Evolutionary conservation across 2,888 invertebrate species (phyloP), one percentile per base, ranked within the genome.

Genomic region (Gnatocerus cornutus): DNA sequence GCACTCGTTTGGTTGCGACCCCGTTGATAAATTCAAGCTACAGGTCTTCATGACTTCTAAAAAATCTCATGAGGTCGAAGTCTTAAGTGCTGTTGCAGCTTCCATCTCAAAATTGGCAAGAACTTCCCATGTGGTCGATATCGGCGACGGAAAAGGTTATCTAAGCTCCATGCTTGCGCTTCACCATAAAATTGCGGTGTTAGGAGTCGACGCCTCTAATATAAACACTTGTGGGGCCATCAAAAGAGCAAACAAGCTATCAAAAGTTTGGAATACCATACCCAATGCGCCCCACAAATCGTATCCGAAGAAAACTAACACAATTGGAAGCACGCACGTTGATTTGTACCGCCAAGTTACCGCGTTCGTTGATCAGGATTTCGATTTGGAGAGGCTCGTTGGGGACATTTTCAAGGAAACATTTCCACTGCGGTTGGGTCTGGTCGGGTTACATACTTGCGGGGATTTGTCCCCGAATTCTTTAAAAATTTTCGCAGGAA

Each of bases 121-220:
- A 79, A 81, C 84, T 1, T 76, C 82, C 3, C 87, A 89, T 83
- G 86, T 93, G 41, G 87, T 97, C 10, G 97, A 97, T 81, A 90
- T 95, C 43, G 97, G 97, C 0, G 96, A 96, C 79, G 97, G 97
- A 0, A 93, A 94, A 80, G 97, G 96, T 0, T 94, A 96, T 83
- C 85, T 97, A 37, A 92, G 94, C 43, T 91, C 92, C 0, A 89
- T 92, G 8, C 82, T 97, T 52, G 89, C 92, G 0, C 86, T 94
- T 3, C 89, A 91, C 69, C 90, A 93, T 82, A 83, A 87, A 21
- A 85, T 94, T 64, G 90, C 90, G 39, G 93, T 96, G 16, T 86
- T 97, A 9, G 95, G 95, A 0, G 88, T 97, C 0, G 97, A 97
- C 85, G 92, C 92, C 6, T 91, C 92, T 13, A 81, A 85, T 7